phyloP scores from a whole-genome alignment of 2,888 invertebrate species.

The Lymantria monacha region DNA sequence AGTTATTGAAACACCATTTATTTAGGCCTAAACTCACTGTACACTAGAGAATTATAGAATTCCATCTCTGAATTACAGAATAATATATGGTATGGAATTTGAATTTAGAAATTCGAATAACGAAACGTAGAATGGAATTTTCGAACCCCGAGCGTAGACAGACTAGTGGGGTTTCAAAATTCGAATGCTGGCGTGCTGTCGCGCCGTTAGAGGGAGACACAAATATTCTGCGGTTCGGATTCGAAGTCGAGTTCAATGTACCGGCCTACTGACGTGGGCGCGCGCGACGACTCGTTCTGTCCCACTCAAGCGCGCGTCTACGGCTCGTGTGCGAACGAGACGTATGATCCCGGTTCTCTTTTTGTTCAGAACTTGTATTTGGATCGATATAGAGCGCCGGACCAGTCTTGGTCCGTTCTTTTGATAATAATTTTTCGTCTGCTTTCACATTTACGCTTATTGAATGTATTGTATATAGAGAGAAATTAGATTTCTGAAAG shows the following conservation, averaged over 20 bases:
- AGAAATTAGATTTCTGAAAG: neutral
- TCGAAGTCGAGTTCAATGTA: conserved; percentile 69
- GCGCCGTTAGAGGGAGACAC: conserved; percentile 53
- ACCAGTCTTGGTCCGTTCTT: conserved; percentile 55
- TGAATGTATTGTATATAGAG: neutral
- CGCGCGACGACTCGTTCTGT: conserved; percentile 53
- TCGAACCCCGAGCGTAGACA: conserved; percentile 32
- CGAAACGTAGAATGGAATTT: conserved; percentile 27
- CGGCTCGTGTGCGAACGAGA: conserved; percentile 41
- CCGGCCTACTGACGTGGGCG: conserved; percentile 74
- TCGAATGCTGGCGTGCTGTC: conserved; percentile 44
- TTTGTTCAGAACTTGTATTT: conserved; percentile 75
- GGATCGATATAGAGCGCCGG: conserved; percentile 66
- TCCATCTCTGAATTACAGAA: neutral
- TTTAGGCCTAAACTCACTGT: conserved; percentile 28
- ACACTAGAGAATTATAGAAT: neutral
- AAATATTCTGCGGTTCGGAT: conserved; percentile 44
- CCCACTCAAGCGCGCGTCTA: conserved; percentile 40
- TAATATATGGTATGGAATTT: conserved; percentile 11
- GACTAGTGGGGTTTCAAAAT: conserved; percentile 35
- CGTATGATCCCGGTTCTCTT: conserved; percentile 58
- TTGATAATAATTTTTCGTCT: conserved; percentile 27
- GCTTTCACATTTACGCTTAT: conserved; percentile 1
- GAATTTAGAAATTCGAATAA: conserved; percentile 14
- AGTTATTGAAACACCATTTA: conserved; percentile 4